Base-by-base conservation (phyloP, 2,888 invertebrate genomes). In the Cabera pusaria region DNA sequence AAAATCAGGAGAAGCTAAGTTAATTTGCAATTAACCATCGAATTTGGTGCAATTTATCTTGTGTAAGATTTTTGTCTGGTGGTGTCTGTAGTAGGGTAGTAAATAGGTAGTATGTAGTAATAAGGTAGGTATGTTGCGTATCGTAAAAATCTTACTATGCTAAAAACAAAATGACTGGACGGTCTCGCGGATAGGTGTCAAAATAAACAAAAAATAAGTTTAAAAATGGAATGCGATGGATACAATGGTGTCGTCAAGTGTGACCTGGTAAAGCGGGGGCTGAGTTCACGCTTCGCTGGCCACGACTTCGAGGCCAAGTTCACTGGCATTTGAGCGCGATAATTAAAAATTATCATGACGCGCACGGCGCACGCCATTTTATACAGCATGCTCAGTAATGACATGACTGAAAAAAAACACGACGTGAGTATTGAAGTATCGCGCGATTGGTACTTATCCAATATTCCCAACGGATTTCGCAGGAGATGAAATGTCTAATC, bases 271-370 rank as follows among this genome's bases (percentile, higher is more conserved):
- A 69, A 67, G 68, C 71, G 71, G 72, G 71, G 71, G 73, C 71
- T 66, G 66, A 48, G 52, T 64, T 64, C 75, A 72, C 71, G 79
- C 66, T 65, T 59, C 65, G 73, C 72, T 69, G 76, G 61, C 60
- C 64, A 69, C 72, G 69, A 68, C 77, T 74, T 62, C 76, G 75
- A 82, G 84, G 81, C 87, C 87, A 88, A 86, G 87, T 87, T 88
- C 87, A 88, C 82, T 87, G 87, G 87, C 88, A 88, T 87, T 87
- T 85, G 81, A 84, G 76, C 71, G 75, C 83, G 83, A 84, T 87
- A 87, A 88, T 87, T 87, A 87, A 88, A 87, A 87, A 87, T 79
- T 84, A 86, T 85, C 83, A 83, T 86, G 86, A 84, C 86, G 85
- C 64, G 77, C 73, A 64, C 72, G 68, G 69, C 77, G 80, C 87